A percentile compares a stretch with the other conserved stretches of the same genome.
phyloP scores from a whole-genome alignment of 2,113 vertebrate species.

The Eulemur macaco region DNA sequence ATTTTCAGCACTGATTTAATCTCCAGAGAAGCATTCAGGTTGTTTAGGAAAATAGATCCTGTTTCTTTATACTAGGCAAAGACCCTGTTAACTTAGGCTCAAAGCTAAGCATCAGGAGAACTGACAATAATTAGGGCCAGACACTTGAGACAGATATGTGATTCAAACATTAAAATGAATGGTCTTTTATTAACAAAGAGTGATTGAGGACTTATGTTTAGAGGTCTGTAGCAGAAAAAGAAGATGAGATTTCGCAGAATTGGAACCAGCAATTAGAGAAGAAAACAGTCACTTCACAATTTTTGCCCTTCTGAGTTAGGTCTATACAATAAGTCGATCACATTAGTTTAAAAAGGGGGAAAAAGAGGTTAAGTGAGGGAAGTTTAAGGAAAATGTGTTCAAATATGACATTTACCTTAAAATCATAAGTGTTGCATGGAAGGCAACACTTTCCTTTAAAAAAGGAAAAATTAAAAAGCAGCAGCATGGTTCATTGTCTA shows the following conservation, averaged over 20 bases:
- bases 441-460: neutral
- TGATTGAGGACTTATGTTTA: neutral
- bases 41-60: neutral
- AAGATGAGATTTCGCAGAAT: neutral
- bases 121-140: neutral
- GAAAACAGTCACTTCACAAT: neutral
- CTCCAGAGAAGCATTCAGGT: neutral
- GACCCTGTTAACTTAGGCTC: neutral
- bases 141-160: neutral
- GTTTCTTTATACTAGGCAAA: neutral
- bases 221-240: neutral
- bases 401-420: neutral
- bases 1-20: conserved; percentile 1
- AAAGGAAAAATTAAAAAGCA: neutral
- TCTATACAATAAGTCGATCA: neutral
- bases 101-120: neutral
- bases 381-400: neutral
- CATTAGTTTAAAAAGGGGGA: neutral
- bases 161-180: neutral
- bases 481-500: neutral
- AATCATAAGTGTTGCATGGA: neutral
- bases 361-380: neutral
- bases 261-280: neutral
- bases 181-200: neutral
- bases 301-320: neutral